Evolutionary conservation across 1,140 invertebrate species (phyloP), one percentile per base, ranked within the genome.

Genomic region (Uloborus diversus): DNA sequence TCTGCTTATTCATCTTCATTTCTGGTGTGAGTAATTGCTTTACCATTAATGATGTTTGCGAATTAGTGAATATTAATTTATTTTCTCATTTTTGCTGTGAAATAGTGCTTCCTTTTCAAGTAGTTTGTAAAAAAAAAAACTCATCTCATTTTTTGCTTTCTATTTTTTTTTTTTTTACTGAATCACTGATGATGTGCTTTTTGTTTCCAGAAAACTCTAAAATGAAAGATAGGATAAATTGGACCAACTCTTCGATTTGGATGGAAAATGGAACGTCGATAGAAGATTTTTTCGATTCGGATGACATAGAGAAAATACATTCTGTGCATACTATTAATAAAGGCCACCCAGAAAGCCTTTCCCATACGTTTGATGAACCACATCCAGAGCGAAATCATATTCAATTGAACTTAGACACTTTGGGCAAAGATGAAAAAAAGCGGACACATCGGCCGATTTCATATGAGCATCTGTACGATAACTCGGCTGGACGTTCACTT

Each of bases 171-270:
- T n/a, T n/a, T n/a, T n/a, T n/a, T n/a, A n/a, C n/a, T n/a, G n/a
- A n/a, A n/a, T n/a, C n/a, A n/a, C n/a, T n/a, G n/a, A 53, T 53
- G 49, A 53, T n/a, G 17, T 35, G 27, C 32, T 76, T 51, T 76
- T 20, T 27, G 37, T 33, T 79, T 79, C 14, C 64, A 79, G 76
- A 79, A 79, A 79, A 79, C n/a, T 79, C 76, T 4, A 79, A 69
- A 49, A 27, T 79, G n/a, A 23, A 30, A 42, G 56, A 61, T 1
- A 68, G 62, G 13, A 28, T 30, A 42, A 57, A 78, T 23, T 78
- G 73, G 73, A 42, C 33, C 7, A 79, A 78, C 57, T 49, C 56
- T 14, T 61, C 76, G 1, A 23, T 65, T 4, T 79, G 76, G 76
- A 4, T 69, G 37, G 76, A 79, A 14, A 79, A 79, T 49, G 64